phyloP scores from a whole-genome alignment of 37 sponge, comb jelly and placozoan species.

The Geodia barretti region DNA sequence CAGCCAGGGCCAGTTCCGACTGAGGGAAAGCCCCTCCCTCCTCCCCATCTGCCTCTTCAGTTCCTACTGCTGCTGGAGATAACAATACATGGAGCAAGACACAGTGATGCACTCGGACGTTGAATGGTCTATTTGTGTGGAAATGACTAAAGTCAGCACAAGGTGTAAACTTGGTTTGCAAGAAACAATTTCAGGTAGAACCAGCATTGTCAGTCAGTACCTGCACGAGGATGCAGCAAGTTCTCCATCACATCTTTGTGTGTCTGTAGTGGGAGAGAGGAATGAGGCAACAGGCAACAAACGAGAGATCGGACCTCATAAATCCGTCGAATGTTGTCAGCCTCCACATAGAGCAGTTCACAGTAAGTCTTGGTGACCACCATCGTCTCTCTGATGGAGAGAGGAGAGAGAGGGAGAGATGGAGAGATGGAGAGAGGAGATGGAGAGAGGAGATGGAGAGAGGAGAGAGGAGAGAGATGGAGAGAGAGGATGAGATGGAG shows the following conservation, averaged over 20 bases:
- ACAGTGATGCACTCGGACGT: background rate
- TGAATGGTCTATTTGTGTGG: background rate
- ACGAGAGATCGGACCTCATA: slow-evolving; percentile 41
- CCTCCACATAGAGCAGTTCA: slow-evolving; percentile 62
- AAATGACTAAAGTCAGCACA: too few relatives aligned
- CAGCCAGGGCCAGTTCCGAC: slow-evolving; percentile 53
- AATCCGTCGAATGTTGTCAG: slow-evolving; percentile 47
- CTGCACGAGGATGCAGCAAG: slow-evolving; percentile 8
- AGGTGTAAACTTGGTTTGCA: too few relatives aligned
- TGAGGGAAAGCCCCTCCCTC: slow-evolving; percentile 2
- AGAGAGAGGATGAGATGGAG: background rate
- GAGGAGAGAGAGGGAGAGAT: background rate
- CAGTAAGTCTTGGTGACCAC: slow-evolving; percentile 48
- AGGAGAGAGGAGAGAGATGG: background rate
- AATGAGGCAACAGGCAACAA: background rate
- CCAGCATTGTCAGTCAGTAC: background rate
- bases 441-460: too few relatives aligned
- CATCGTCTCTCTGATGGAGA: slow-evolving; percentile 37
- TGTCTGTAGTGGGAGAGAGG: background rate
- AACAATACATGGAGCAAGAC: background rate
- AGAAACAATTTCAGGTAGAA: too few relatives aligned
- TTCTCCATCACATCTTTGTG: slow-evolving; percentile 39
- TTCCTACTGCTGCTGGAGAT: background rate
- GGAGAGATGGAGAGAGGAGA: background rate
- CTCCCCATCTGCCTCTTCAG: background rate